phyloP scores from a whole-genome alignment of 2,888 invertebrate genomes.

The Noctuana brunneofusca region DNA sequence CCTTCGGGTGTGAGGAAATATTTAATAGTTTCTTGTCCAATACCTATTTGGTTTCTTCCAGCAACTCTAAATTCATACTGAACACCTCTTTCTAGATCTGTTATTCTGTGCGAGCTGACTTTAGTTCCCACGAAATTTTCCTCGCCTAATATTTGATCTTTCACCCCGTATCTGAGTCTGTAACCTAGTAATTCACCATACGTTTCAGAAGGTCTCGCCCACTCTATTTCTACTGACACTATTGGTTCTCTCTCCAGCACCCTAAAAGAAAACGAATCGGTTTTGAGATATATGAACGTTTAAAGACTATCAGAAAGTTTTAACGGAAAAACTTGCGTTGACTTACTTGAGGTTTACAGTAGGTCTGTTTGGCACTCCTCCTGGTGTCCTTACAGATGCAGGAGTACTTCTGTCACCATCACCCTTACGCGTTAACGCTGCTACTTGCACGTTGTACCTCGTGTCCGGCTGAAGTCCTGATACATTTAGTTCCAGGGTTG shows the following conservation, averaged over 20 bases:
- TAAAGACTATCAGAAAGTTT: too few relatives aligned
- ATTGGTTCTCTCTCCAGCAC: constrained; percentile 93
- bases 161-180: constrained; percentile 92
- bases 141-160: constrained; percentile 90
- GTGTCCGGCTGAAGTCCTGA: constrained; percentile 97
- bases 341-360: constrained; percentile 90
- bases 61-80: constrained; percentile 98
- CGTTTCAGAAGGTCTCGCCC: constrained; percentile 94
- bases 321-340: neutral
- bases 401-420: constrained; percentile 96
- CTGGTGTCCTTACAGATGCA: constrained; percentile 94
- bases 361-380: constrained; percentile 94
- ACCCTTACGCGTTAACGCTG: constrained; percentile 97
- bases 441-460: constrained; percentile 95
- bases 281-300: neutral
- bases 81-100: constrained; percentile 94
- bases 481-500: constrained; percentile 90
- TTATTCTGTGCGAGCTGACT: constrained; percentile 87
- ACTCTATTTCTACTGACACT: constrained; percentile 94
- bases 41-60: constrained; percentile 96
- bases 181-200: constrained; percentile 95
- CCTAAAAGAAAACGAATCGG: constrained; percentile 72
- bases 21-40: constrained; percentile 96
- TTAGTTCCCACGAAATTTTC: constrained; percentile 87
- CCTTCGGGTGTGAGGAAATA: constrained; percentile 97